Evolutionary conservation across 2,113 vertebrate genomes (phyloP).

Genomic region (Chloroceryle aenea): DNA sequence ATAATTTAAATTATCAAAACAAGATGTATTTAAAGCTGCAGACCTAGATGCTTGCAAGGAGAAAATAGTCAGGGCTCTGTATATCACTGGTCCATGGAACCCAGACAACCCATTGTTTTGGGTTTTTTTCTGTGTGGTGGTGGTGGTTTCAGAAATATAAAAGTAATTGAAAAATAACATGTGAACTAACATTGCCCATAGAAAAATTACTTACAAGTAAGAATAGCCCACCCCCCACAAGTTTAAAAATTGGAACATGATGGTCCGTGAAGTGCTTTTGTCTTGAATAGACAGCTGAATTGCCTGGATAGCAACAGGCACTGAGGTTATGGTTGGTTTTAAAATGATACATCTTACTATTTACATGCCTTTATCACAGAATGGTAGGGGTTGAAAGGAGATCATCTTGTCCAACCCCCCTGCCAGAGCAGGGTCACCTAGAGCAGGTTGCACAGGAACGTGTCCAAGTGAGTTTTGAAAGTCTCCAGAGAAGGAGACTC

Average conservation of each 20-base stretch:
- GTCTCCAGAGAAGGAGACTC: too few relatives aligned
- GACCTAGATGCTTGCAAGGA: neutral
- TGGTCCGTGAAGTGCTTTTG: neutral
- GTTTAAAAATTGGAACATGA: neutral
- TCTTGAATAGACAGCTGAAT: neutral
- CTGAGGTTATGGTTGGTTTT: neutral
- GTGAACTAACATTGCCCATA: neutral
- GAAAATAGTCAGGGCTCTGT: neutral
- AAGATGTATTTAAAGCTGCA: neutral
- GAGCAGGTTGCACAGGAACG: too few relatives aligned
- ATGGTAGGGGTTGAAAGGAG: neutral
- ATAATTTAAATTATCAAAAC: neutral
- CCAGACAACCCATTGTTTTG: neutral
- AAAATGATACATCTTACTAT: neutral
- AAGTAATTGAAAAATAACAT: neutral
- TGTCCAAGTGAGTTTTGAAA: too few relatives aligned
- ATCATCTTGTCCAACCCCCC: too few relatives aligned
- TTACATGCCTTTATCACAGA: neutral
- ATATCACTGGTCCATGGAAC: neutral
- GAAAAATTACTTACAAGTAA: neutral
- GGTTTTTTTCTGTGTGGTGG: neutral
- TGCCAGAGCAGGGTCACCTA: too few relatives aligned
- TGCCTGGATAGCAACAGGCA: neutral
- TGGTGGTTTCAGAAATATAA: neutral
- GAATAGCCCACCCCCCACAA: neutral